phyloP scores from a whole-genome alignment of 2,113 vertebrate species.

The Antigone vipio region DNA sequence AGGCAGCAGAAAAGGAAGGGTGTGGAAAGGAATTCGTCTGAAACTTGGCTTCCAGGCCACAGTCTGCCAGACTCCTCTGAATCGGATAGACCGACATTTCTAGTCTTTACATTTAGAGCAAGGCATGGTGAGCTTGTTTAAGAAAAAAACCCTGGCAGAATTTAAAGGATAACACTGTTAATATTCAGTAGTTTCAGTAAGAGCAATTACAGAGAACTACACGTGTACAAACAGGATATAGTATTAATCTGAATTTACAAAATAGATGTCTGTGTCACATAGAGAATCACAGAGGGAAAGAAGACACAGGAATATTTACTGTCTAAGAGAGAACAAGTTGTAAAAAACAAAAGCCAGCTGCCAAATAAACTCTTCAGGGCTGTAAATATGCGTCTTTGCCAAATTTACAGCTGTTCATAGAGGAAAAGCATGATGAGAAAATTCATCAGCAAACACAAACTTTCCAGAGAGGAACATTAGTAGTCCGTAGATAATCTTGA shows the following conservation, averaged over 20 bases:
- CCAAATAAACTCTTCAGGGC: background rate
- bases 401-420: conserved; percentile 3
- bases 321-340: background rate
- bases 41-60: background rate
- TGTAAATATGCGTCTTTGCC: background rate
- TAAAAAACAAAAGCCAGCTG: background rate
- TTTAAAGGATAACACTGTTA: background rate
- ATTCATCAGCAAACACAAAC: background rate
- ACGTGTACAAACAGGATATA: background rate
- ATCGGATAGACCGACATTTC: background rate
- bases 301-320: conserved; percentile 6
- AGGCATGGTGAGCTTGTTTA: fast-evolving
- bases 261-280: background rate
- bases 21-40: background rate
- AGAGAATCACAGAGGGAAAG: background rate
- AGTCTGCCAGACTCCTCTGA: background rate
- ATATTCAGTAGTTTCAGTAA: background rate
- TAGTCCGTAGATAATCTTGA: background rate
- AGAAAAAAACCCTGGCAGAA: background rate
- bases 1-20: background rate
- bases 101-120: background rate
- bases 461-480: background rate
- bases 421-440: background rate
- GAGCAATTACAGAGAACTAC: background rate
- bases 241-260: conserved; percentile 18